Base-by-base conservation (phyloP, 2,113 vertebrate species). In the Chlorodrepanis virens region DNA sequence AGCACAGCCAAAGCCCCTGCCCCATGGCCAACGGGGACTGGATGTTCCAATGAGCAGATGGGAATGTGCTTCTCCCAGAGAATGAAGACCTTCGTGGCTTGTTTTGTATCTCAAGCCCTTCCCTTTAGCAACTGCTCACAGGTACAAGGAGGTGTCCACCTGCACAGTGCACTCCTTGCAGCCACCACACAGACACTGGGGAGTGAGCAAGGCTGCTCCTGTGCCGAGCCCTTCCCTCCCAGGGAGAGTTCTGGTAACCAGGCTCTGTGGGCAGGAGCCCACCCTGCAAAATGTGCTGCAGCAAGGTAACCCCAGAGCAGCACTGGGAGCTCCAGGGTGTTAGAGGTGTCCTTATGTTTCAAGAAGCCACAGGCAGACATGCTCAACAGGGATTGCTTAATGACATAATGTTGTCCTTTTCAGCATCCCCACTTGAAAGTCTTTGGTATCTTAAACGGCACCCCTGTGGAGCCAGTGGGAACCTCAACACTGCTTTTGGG, bases 91-190 rank as follows among this genome's bases (percentile, higher is more conserved):
- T 29, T 40, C 0, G 0, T 33, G 74, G 18, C 28, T 78, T 6
- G 8, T 18, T 65, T 12, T 53, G 45, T 64, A 24, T 11, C 40
- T 63, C 5, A n/a, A 59, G 29, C 57, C 15, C 21, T 2, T 28
- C 14, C 23, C 29, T 42, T 42, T 9, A n/a, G 14, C 16, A 52
- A 40, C n/a, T 22, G 45, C 29, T 81, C 54, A 14, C 1, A 5
- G 40, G 52, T 28, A 27, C 9, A 2, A 35, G 17, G 22, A 50
- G 29, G 33, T 14, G n/a, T 50, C 27, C 49, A 14, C 0, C 0
- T 5, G 33, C 7, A 5, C 4, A 5, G 0, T 6, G 22, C 5
- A 3, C 19, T 11, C 37, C 27, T 24, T 0, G 0, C 16, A 53
- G 71, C 28, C 39, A 14, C 31, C 31, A 11, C 9, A 6, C 18